Evolutionary conservation across 2,888 invertebrate species (phyloP).

Genomic region (Hyposoter dolosus): DNA sequence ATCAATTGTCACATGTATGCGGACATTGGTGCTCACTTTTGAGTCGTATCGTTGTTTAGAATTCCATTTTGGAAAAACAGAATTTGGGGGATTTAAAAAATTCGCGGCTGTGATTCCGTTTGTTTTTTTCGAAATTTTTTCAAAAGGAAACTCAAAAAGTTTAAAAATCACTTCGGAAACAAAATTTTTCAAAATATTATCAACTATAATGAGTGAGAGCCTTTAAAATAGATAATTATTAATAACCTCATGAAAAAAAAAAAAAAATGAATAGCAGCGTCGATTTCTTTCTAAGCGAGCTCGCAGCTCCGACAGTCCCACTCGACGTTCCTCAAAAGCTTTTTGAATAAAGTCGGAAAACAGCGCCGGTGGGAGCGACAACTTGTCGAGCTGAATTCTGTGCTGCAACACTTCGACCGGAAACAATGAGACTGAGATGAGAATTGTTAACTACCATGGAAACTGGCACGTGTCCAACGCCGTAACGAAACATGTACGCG

Average conservation of each 20-base stretch:
- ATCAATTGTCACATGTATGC: not conserved
- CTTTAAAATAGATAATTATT: not conserved
- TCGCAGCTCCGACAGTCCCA: not conserved
- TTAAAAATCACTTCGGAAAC: too few relatives aligned
- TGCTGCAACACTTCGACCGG: slow-evolving; percentile 28
- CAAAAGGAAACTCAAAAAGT: too few relatives aligned
- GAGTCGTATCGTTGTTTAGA: too few relatives aligned
- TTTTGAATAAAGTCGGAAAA: slow-evolving; percentile 21
- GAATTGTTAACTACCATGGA: slow-evolving; percentile 44
- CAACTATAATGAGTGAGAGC: not conserved
- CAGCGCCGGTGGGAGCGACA: not conserved
- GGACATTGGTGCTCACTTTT: too few relatives aligned
- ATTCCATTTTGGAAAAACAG: too few relatives aligned
- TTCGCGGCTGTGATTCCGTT: too few relatives aligned
- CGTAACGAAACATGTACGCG: slow-evolving; percentile 31
- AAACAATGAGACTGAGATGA: slow-evolving; percentile 51
- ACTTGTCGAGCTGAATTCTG: slow-evolving; percentile 9
- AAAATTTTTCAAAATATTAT: too few relatives aligned
- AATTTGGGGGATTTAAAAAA: too few relatives aligned
- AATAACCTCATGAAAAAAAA: not conserved
- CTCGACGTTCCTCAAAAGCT: slow-evolving; percentile 10
- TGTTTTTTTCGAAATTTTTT: too few relatives aligned
- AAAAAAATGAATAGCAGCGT: not conserved
- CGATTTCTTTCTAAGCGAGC: not conserved
- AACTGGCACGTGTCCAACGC: slow-evolving; percentile 57